Conservation (phyloP, 2,888 invertebrate genomes). For the Epinotia demarniana region DNA sequence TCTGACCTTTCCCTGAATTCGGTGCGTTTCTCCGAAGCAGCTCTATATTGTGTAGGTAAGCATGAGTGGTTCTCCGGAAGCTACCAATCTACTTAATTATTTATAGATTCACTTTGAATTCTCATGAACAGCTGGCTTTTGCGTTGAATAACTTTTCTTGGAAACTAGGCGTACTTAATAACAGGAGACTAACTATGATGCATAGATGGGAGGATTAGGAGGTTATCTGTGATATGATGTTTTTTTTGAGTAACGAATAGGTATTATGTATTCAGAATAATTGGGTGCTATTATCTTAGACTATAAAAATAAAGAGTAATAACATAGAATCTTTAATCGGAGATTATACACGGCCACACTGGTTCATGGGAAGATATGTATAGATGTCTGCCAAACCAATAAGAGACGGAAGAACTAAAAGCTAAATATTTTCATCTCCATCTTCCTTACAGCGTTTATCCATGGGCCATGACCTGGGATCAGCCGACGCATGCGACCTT, state of each 20-base stretch:
- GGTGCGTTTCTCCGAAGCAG: neutral
- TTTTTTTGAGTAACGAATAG: neutral
- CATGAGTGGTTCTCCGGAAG: neutral
- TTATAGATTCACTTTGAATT: neutral
- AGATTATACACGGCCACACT: too few species aligned
- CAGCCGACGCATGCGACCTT: neutral
- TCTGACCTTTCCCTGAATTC: slow-evolving; percentile 8
- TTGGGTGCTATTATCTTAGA: neutral
- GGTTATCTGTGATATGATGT: too few species aligned
- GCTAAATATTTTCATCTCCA: too few species aligned
- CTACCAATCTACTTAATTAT: neutral
- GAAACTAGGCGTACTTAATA: neutral
- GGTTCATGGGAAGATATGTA: too few species aligned
- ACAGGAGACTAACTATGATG: neutral
- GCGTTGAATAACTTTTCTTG: neutral
- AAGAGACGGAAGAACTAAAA: too few species aligned
- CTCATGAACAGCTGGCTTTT: neutral
- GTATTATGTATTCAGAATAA: neutral
- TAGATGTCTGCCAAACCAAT: too few species aligned
- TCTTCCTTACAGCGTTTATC: too few species aligned
- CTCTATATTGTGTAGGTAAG: neutral
- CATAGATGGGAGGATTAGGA: too few species aligned
- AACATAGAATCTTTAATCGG: neutral
- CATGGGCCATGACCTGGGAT: neutral
- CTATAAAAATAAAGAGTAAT: neutral